Conservation (phyloP, 2,888 invertebrate species). For the Heliconius charithonia region DNA sequence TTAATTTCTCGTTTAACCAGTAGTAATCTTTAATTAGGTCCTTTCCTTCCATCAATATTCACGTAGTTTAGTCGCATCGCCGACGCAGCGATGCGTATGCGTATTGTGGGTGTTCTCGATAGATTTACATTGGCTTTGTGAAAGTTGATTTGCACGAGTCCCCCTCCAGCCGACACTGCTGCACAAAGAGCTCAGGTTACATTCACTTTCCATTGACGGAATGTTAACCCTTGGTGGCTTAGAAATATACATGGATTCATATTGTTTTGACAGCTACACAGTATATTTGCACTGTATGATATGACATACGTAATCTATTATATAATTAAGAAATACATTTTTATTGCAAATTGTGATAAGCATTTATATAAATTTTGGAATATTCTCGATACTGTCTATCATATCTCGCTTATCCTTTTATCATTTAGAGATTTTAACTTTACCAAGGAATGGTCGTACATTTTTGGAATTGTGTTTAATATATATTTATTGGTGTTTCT, state of each 20-base stretch:
- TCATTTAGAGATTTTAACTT: constrained; percentile 23
- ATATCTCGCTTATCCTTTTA: constrained; percentile 28
- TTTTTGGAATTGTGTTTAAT: constrained; percentile 31
- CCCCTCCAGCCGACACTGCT: constrained; percentile 42
- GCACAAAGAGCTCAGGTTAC: constrained; percentile 50
- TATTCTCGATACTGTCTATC: constrained; percentile 28
- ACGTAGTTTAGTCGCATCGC: constrained; percentile 15
- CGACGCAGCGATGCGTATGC: constrained; percentile 30
- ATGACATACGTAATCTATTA: background rate
- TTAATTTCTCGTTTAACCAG: background rate
- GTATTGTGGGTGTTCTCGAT: constrained; percentile 28
- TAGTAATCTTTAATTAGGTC: constrained; percentile 5
- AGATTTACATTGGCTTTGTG: constrained; percentile 62
- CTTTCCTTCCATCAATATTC: constrained; percentile 1
- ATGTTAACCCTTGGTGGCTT: constrained; percentile 34
- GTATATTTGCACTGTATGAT: background rate
- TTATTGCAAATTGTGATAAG: background rate
- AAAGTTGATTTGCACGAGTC: constrained; percentile 69
- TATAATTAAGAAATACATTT: background rate
- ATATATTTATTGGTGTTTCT: constrained; percentile 32
- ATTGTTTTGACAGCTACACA: constrained; percentile 1
- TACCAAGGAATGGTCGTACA: constrained; percentile 24
- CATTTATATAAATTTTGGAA: constrained; percentile 14
- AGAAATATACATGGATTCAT: constrained; percentile 31
- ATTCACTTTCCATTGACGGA: constrained; percentile 49